Evolutionary conservation across 2,113 vertebrate genomes (phyloP).

Genomic region (Calyptomena viridis): DNA sequence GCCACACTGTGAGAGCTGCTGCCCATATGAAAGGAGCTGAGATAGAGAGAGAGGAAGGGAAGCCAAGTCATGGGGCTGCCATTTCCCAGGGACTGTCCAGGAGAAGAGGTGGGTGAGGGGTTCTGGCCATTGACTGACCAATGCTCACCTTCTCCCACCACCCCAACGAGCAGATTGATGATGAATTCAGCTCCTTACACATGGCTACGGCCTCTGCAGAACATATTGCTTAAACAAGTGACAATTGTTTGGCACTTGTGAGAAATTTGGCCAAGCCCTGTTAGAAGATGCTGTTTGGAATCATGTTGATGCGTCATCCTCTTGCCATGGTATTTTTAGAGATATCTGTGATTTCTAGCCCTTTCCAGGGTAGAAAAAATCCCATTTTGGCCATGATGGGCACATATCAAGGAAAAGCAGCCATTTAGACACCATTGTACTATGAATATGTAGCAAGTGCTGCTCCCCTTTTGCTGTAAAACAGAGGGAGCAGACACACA

Average conservation of each 20-base stretch:
- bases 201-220: background rate
- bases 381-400: background rate
- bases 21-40: background rate
- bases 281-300: background rate
- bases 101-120: background rate
- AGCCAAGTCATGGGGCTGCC: background rate
- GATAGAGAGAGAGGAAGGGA: background rate
- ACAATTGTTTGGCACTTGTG: background rate
- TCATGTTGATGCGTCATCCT: background rate
- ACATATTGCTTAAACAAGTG: background rate
- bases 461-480: background rate
- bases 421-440: background rate
- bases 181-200: background rate
- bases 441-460: background rate
- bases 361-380: background rate
- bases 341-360: background rate
- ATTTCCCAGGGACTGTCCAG: background rate
- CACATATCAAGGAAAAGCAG: background rate
- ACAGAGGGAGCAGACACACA: background rate
- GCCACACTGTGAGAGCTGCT: background rate
- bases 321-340: conserved; percentile 11
- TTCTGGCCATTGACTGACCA: accelerated
- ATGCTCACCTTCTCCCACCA: background rate
- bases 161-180: accelerated
- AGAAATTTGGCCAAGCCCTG: background rate